Percentiles rank a stretch among this genome's conserved stretches.
phyloP scores from a whole-genome alignment of 2,113 vertebrate species.

The Ochotona curzoniae region DNA sequence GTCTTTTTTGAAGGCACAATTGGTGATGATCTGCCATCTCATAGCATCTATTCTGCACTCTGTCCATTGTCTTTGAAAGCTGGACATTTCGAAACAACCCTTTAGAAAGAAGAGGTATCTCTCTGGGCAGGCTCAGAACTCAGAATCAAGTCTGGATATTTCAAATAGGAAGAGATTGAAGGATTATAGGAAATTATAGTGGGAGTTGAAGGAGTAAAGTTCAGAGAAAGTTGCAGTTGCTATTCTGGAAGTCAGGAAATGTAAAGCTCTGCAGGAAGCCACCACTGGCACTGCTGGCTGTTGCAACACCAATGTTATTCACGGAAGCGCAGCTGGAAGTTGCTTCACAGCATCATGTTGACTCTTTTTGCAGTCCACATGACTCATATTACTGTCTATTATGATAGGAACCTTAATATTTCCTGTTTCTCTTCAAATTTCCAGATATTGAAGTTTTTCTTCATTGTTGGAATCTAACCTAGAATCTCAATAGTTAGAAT shows the following conservation, averaged over 20 bases:
- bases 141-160: neutral
- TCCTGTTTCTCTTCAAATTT: neutral
- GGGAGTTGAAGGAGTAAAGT: neutral
- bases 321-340: neutral
- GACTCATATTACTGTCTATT: neutral
- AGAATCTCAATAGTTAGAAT: neutral
- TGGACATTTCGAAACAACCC: neutral
- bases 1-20: neutral
- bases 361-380: neutral
- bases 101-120: neutral
- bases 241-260: neutral
- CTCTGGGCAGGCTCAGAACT: fast-evolving
- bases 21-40: neutral
- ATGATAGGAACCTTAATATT: too few relatives aligned
- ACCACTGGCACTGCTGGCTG: neutral
- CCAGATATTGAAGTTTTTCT: too few relatives aligned
- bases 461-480: neutral
- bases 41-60: neutral
- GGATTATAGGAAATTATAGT: neutral
- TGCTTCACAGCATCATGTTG: too few relatives aligned
- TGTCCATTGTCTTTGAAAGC: neutral
- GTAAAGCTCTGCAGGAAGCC: neutral
- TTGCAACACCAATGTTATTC: fast-evolving
- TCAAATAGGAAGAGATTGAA: neutral
- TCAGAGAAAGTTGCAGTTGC: neutral